phyloP scores from a whole-genome alignment of 37 sponge, comb jelly and placozoan species.

The Crambe crambe region DNA sequence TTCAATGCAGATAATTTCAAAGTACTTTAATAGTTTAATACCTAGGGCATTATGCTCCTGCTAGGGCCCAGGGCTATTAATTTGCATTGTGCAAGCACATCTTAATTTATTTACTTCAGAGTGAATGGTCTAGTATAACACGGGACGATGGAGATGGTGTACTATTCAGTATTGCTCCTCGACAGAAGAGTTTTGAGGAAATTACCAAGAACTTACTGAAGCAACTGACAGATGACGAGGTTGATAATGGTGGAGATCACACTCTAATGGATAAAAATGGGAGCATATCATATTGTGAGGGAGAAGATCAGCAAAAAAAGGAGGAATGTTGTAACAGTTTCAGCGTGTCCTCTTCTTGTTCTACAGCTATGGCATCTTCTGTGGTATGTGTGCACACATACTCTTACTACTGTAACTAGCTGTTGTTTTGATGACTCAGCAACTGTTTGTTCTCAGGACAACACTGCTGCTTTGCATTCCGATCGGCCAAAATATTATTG shows the following conservation, averaged over 20 bases:
- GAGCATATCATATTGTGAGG: too few species aligned
- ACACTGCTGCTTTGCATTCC: neutral
- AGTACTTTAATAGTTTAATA: neutral
- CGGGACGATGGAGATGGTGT: neutral
- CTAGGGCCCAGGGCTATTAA: neutral
- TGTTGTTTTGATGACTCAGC: too few species aligned
- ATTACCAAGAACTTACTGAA: neutral
- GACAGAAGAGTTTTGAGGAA: neutral
- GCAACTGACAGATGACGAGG: neutral
- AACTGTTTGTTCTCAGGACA: too few species aligned
- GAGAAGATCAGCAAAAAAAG: too few species aligned
- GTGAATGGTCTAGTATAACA: neutral
- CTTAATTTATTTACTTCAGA: neutral
- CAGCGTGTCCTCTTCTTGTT: too few species aligned
- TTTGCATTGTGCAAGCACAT: neutral
- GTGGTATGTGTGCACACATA: too few species aligned
- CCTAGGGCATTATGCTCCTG: neutral
- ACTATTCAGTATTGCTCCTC: too few species aligned
- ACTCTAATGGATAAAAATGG: too few species aligned
- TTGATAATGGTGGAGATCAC: too few species aligned
- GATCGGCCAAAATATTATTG: constrained; percentile 33
- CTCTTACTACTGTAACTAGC: too few species aligned
- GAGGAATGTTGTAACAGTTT: too few species aligned
- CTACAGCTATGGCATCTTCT: too few species aligned
- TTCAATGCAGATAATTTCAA: neutral